Percentiles rank a stretch among this genome's conserved stretches.
These are phyloP conservation scores for Ctena decussata DNA, from an alignment of 2,888 invertebrate species.

Conservation along the genomic window DNA sequence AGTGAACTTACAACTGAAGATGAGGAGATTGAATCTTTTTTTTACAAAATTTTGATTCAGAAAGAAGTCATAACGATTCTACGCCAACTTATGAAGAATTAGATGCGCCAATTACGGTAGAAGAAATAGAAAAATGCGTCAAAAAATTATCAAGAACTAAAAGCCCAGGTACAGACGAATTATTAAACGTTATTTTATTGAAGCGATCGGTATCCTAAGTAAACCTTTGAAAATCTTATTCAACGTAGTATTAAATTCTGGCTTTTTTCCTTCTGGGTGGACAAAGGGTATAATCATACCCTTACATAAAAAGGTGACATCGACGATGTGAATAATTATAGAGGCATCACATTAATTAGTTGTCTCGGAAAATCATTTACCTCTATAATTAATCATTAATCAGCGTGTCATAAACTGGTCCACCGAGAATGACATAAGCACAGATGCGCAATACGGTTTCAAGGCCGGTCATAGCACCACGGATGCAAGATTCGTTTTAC, in stretches of 20 bases:
- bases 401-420: neutral
- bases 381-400: neutral
- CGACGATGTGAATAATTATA: no score
- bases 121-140: no score
- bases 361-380: conserved; percentile 9
- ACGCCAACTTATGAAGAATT: neutral
- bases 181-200: conserved; percentile 12
- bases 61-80: neutral
- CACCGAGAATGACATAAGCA: neutral
- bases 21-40: neutral
- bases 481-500: no score
- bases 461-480: no score
- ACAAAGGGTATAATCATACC: neutral
- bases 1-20: neutral
- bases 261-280: no score
- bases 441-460: no score
- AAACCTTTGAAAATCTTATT: neutral
- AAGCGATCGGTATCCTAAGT: neutral
- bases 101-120: neutral
- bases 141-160: neutral
- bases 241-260: no score
- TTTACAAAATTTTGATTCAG: neutral
- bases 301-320: neutral
- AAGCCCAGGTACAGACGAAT: neutral
- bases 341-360: no score